Conservation (phyloP, 2,888 invertebrate species). For the Tipula lateralis region DNA sequence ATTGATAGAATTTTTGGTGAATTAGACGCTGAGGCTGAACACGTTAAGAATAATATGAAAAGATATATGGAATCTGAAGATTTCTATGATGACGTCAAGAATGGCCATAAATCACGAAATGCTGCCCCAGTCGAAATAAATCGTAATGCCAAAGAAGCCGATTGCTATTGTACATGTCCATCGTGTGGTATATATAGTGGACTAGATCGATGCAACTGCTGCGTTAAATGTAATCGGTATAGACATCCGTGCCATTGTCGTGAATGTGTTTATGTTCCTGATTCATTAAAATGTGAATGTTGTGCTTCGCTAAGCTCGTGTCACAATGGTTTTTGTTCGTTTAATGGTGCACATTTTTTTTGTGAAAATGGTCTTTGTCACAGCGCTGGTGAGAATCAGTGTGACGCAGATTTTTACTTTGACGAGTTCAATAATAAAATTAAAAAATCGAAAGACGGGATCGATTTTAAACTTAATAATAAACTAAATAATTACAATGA, state of each 20-base stretch:
- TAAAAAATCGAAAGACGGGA: background rate
- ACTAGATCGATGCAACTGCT: background rate
- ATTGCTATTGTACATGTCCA: background rate
- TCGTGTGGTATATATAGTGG: background rate
- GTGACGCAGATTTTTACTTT: background rate
- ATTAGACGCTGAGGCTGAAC: background rate
- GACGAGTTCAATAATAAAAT: background rate
- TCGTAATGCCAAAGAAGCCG: background rate
- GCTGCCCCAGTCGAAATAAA: background rate
- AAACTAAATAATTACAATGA: background rate
- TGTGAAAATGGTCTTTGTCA: background rate
- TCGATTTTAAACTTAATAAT: background rate
- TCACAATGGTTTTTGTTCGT: background rate
- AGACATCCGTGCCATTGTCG: background rate
- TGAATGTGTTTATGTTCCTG: background rate
- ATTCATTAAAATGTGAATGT: constrained; percentile 6
- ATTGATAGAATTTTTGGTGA: background rate
- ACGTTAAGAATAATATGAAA: background rate
- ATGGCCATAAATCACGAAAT: background rate
- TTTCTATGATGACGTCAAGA: background rate
- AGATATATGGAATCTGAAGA: background rate
- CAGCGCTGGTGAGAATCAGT: background rate
- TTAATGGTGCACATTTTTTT: background rate
- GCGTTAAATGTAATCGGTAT: background rate
- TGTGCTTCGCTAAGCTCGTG: background rate